Evolutionary conservation across 2,797 vertebrate genomes (phyloP).

Genomic region (Manis javanica): DNA sequence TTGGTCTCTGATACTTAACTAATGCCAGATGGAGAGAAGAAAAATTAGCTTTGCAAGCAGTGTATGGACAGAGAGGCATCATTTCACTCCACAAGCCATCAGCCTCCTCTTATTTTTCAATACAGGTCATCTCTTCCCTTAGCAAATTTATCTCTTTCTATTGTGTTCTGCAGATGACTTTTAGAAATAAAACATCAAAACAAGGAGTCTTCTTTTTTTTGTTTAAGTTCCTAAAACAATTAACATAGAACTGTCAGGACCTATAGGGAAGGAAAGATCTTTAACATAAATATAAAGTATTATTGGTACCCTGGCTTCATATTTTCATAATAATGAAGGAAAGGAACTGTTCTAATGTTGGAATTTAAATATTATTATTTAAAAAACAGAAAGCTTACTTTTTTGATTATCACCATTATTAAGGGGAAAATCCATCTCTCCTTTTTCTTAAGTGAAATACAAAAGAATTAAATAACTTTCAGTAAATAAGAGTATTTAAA

Average conservation of each 20-base stretch:
- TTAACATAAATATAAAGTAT: neutral
- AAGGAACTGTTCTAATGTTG: neutral
- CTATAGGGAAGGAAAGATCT: neutral
- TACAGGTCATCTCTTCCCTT: neutral
- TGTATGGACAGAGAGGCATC: neutral
- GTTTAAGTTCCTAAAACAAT: neutral
- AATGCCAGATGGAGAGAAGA: neutral
- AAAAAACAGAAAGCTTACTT: neutral
- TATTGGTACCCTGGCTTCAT: neutral
- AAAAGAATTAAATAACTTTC: neutral
- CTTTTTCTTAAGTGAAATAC: neutral
- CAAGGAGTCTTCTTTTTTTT: neutral
- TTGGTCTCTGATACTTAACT: constrained; percentile 10
- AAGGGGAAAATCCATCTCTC: neutral
- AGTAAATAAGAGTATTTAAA: neutral
- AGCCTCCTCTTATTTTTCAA: neutral
- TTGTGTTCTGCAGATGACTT: neutral
- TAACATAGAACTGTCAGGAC: neutral
- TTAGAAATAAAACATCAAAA: constrained; percentile 44
- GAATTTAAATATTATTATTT: neutral
- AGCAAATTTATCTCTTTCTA: neutral
- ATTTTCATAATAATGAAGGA: constrained; percentile 35
- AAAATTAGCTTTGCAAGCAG: neutral
- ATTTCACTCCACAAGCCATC: neutral
- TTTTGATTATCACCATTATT: neutral